Evolutionary conservation across 1,140 invertebrate genomes (phyloP), one percentile per base, ranked within the genome.

Genomic region (Lepidurus packardi): DNA sequence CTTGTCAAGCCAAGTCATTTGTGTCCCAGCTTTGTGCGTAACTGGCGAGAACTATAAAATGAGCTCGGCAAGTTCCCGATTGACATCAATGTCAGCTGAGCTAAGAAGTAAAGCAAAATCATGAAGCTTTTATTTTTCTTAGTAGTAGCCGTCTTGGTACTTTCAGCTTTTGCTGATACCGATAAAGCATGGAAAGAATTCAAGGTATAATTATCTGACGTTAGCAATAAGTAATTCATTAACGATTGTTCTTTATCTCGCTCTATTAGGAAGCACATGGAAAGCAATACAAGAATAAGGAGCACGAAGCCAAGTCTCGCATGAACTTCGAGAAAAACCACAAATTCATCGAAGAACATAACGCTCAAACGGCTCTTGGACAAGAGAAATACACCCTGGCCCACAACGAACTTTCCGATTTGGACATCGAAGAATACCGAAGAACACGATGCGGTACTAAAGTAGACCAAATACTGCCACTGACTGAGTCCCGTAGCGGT

Each of bases 111-210:
- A 34, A 34, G 34, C 34, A 34, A 34, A 34, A 34, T 34, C 34
- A 65, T 65, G 53, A 65, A 65, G 53, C 8, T 65, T 21, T 21
- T 65, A 7, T 65, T 65, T 21, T 2, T 1, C 21, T 65, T 65
- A 9, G 53, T 65, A 9, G 6, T 65, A 21, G 53, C 53, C 53
- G 53, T 65, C 6, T 21, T 65, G 53, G 53, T 65, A 7, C n/a
- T 65, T 7, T 2, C 53, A 9, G 53, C 13, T 21, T 65, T 65
- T 5, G 53, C 53, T 65, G 53, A 65, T 16, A 65, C 16, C 53
- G 53, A 65, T 65, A 65, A 65, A 16, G 53, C 53, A 7, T 65
- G 53, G 53, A 65, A 65, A 21, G 53, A 65, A 11, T 65, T 65
- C 13, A 65, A 65, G 53, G 53, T 65, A 65, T 34, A 34, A 34